Evolutionary conservation across 92 coral and sea anemone genomes (phyloP), one percentile per base, ranked within the genome.

Genomic region (Palythoa caribaeorum): DNA sequence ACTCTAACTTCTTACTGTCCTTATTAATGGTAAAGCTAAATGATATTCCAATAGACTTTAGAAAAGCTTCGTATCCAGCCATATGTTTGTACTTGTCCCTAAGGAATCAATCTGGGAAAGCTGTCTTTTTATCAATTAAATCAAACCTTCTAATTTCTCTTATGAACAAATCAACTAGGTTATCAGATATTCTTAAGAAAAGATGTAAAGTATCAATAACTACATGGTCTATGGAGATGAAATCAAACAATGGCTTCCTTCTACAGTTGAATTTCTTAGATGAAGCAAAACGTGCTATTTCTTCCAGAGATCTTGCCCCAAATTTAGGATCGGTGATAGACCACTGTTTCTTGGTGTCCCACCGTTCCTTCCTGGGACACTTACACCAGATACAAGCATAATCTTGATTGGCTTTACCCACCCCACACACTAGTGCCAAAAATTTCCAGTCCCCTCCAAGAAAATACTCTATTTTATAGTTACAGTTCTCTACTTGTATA

Each of bases 371-470:
- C 73, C 76, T 86, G 71, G 93, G 91, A 73, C 95, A 92, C 85
- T 83, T 92, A 88, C 95, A 90, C 95, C 93, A 90, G 59, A 92
- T 87, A 52, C 95, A 90, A n/a, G 95, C 93, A 90, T 92, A 68
- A 38, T 90, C 91, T 37, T 88, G 80, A 83, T 88, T 93, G 62
- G 94, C 94, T 38, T 73, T 83, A 16, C 92, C 90, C 60, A 93
- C 66, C 0, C 94, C 96, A 88, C 92, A 88, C 39, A 88, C 87
- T 75, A 87, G 83, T 21, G 96, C 96, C 39, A 93, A 83, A 65
- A 93, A 91, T 69, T 79, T 93, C 94, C 94, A 91, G 71, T 91
- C 95, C 3, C 93, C 95, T 16, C 95, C 95, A 20, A 88, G 88
- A 72, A 90, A 90, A 52, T 88, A 87, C 11, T 92, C 90, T 73